phyloP scores from a whole-genome alignment of 2,888 invertebrate genomes.

The Chirona hameri region DNA sequence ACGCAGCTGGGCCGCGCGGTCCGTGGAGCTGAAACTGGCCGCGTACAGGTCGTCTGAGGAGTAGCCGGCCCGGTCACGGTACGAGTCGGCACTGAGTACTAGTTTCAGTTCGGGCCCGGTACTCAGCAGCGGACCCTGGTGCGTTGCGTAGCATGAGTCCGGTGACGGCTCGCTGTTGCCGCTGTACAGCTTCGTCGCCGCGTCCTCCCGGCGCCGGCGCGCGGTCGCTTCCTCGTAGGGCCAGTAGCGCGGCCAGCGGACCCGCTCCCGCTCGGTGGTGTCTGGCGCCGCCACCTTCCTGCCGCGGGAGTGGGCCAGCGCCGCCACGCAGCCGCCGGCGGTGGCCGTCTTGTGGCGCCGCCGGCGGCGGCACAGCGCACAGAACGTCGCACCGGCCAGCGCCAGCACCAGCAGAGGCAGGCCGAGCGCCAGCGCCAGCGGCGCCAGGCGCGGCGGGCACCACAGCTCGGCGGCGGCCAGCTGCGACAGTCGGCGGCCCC shows the following conservation, averaged over 20 bases:
- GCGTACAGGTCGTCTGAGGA: background rate
- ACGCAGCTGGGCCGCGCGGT: no score
- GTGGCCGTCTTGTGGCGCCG: background rate
- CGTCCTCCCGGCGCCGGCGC: background rate
- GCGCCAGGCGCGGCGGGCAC: background rate
- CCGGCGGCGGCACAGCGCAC: background rate
- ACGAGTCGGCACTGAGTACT: background rate
- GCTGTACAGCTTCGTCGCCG: background rate
- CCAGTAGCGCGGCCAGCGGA: slow-evolving; percentile 6
- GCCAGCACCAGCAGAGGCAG: background rate
- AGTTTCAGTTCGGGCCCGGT: background rate
- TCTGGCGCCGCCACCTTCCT: background rate
- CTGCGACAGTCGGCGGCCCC: background rate
- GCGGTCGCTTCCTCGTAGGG: background rate
- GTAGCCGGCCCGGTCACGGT: background rate
- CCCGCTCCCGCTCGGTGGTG: background rate
- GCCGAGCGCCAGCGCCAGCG: background rate
- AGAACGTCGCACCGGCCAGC: background rate
- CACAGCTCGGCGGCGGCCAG: background rate
- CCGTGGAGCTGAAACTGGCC: no score
- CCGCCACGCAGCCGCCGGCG: background rate
- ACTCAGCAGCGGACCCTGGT: background rate
- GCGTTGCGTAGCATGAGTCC: background rate
- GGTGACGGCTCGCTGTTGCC: background rate
- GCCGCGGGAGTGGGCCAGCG: background rate